Evolutionary conservation across 2,113 vertebrate species (phyloP), one percentile per base, ranked within the genome.

Genomic region (Monarcha castaneiventris): DNA sequence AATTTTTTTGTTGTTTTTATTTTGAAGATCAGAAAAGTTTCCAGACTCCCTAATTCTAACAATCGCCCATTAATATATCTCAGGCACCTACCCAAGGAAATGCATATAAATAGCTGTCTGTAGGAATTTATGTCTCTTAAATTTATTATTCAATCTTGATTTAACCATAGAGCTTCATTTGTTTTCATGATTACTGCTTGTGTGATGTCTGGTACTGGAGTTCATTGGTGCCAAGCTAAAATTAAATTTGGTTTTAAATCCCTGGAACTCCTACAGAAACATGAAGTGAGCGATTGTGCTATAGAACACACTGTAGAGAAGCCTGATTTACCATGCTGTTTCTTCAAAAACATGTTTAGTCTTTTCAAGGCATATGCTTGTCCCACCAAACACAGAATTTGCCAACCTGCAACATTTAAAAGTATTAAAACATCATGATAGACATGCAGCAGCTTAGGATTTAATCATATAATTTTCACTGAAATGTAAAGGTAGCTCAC

Each of bases 181-280:
- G 92, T 97, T 95, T 96, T 93, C 84, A 55, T 94, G 89, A 96
- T 89, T 67, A 39, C 66, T 91, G 18, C 59, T 89, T 85, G 48
- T 81, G 33, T 88, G 81, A 85, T 93, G 86, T 91, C 89, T 93
- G 74, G 43, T 84, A 52, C 49, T 91, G 64, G 33, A 87, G 41
- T 87, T 94, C 69, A 59, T 9, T 89, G 83, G 52, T 94, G 94
- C 88, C 96, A 96, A 96, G 81, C 61, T 93, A 91, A 96, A 96
- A 93, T 94, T 93, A 94, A 96, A 91, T 96, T 97, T 90, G n/a
- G n/a, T 56, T 95, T 93, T 80, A 92, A 94, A 95, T 77, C 61
- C 71, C 80, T 92, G 81, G 84, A 95, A 95, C 84, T 72, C 56
- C 78, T 93, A 44, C 82, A 96, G 91, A 92, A 89, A 80, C 56